These are phyloP conservation scores for Micromys minutus DNA, from an alignment of 2,113 vertebrate species.

Conservation along the genomic window DNA sequence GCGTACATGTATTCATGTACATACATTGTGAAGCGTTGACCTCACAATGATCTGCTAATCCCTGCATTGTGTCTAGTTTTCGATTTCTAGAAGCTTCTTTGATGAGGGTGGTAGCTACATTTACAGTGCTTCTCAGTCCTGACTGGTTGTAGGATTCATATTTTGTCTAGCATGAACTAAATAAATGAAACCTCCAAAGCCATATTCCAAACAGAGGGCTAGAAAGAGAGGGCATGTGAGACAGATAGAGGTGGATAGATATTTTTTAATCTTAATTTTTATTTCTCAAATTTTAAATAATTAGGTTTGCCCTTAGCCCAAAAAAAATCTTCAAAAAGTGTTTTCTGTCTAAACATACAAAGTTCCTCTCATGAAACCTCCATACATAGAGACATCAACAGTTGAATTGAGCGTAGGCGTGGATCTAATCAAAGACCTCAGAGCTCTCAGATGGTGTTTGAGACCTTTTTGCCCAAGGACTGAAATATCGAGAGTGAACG, in stretches of 20 bases:
- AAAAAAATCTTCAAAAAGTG: slow-evolving; percentile 61
- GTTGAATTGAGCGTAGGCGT: slow-evolving; percentile 72
- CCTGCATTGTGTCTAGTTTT: background rate
- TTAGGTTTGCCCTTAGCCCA: slow-evolving; percentile 64
- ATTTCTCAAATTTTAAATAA: slow-evolving; percentile 70
- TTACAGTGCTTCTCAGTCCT: slow-evolving; percentile 21
- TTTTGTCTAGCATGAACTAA: slow-evolving; percentile 34
- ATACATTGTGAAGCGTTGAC: too few species aligned
- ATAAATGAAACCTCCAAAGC: slow-evolving; percentile 26
- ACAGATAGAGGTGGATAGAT: background rate
- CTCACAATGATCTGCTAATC: background rate
- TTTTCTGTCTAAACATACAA: slow-evolving; percentile 58
- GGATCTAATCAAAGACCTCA: slow-evolving; percentile 74
- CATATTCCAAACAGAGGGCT: slow-evolving; percentile 35
- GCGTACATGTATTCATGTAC: background rate
- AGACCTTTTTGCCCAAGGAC: slow-evolving; percentile 76
- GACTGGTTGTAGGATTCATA: background rate
- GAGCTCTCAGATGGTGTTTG: slow-evolving; percentile 65
- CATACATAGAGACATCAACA: slow-evolving; percentile 68
- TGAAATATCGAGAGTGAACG: slow-evolving; percentile 71
- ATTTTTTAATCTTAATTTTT: slow-evolving; percentile 43
- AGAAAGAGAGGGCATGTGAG: background rate
- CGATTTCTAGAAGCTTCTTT: background rate
- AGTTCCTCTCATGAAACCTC: slow-evolving; percentile 60
- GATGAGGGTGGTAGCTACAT: background rate